Percentiles rank a stretch among this genome's conserved stretches.
These are phyloP conservation scores for Galeopterus variegatus DNA, from an alignment of 2,113 vertebrate genomes.

Conservation along the genomic window DNA sequence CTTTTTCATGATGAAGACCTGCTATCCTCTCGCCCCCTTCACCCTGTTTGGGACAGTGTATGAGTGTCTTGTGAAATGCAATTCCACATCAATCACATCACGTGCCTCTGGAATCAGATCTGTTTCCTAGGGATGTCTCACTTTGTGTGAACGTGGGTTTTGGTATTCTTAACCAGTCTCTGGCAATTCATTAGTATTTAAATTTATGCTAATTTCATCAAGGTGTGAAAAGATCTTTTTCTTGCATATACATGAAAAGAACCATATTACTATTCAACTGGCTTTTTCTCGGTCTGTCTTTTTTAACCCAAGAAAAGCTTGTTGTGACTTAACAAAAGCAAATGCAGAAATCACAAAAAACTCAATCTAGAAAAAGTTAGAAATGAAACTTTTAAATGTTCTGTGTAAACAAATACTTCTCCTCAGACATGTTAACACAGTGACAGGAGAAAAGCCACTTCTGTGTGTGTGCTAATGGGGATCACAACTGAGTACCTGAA, in stretches of 20 bases:
- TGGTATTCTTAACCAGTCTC: slow-evolving; percentile 83
- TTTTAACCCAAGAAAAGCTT: slow-evolving; percentile 80
- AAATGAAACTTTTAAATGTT: background rate
- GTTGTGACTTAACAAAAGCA: slow-evolving; percentile 80
- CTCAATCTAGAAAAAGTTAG: background rate
- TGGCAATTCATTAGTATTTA: slow-evolving; percentile 90
- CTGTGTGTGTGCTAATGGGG: accelerated
- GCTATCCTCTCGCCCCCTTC: slow-evolving; percentile 69
- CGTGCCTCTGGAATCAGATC: slow-evolving; percentile 73
- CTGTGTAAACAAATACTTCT: accelerated
- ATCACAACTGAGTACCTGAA: accelerated
- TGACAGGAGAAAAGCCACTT: background rate
- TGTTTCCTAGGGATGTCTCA: slow-evolving; percentile 77
- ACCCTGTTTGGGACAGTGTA: slow-evolving; percentile 58
- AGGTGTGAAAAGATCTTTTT: slow-evolving; percentile 90
- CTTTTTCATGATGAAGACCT: slow-evolving; percentile 65
- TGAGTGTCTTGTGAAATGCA: slow-evolving; percentile 77
- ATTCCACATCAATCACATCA: slow-evolving; percentile 73
- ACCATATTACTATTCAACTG: slow-evolving; percentile 86
- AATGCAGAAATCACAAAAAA: slow-evolving; percentile 55
- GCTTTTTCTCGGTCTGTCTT: slow-evolving; percentile 21
- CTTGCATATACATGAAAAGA: slow-evolving; percentile 91
- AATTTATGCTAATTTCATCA: slow-evolving; percentile 92
- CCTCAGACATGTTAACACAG: accelerated
- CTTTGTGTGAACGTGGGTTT: slow-evolving; percentile 74